Evolutionary conservation across 2,888 invertebrate species (phyloP).

Genomic region (Lagria hirta): DNA sequence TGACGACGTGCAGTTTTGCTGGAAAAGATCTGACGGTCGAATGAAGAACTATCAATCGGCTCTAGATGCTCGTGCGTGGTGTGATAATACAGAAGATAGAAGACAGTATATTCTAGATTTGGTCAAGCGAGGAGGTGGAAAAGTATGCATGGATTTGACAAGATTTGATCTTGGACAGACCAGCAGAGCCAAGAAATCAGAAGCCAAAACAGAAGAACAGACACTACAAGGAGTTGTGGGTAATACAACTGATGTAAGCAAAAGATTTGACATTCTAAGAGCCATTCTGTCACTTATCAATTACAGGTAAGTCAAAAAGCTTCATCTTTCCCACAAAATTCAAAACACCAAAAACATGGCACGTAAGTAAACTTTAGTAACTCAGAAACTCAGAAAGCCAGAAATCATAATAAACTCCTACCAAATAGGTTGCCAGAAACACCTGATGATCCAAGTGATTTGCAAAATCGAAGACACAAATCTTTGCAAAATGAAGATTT

Average conservation of each 20-base stretch:
- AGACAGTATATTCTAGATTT: conserved; percentile 61
- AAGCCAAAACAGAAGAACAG: neutral
- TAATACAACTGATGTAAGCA: conserved; percentile 48
- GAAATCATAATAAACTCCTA: no score
- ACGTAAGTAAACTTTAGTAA: no score
- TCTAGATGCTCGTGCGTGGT: conserved; percentile 62
- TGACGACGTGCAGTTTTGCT: conserved; percentile 53
- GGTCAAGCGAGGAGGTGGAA: conserved; percentile 47
- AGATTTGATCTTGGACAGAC: conserved; percentile 1
- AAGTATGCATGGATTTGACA: conserved; percentile 26
- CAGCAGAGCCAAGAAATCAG: neutral
- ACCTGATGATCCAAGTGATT: no score
- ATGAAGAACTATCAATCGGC: conserved; percentile 60
- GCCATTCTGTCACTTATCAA: conserved; percentile 55
- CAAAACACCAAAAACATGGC: no score
- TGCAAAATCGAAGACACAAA: no score
- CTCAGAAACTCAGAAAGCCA: no score
- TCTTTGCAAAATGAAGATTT: no score
- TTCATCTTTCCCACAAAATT: conserved; percentile 8
- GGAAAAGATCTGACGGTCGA: conserved; percentile 58
- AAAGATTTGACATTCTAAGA: conserved; percentile 47
- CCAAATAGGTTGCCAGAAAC: no score
- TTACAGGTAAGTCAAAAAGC: conserved; percentile 54
- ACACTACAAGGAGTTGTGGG: conserved; percentile 40
- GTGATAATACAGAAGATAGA: conserved; percentile 58